Base-by-base conservation (phyloP, 1,140 invertebrate species). In the Drosophila nebulosa region DNA sequence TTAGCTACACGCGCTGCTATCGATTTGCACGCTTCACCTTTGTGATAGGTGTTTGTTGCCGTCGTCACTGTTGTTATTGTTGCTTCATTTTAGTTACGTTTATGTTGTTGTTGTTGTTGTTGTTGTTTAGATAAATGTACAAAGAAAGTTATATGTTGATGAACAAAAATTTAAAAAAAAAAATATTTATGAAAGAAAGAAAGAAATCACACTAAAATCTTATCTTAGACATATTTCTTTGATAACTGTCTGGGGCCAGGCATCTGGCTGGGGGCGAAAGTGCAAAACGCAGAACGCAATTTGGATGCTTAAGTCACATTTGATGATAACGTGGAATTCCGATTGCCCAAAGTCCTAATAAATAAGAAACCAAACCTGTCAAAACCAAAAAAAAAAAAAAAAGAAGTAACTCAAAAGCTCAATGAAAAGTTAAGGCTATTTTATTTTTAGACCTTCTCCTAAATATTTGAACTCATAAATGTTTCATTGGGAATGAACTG, bases 1-100 rank as follows among this genome's bases (percentile, higher is more conserved):
- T 85, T 85, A 85, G 81, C 66, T 63, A 77, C 80, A 85, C 80
- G 69, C 80, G 80, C 80, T 73, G 68, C 69, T 69, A 66, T 69
- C 73, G 66, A 80, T 80, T 80, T 76, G 59, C 76, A 79, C 36
- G 57, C 63, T 61, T 74, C 59, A 36, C 67, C 60, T 75, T 57
- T 75, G 42, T 68, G 71, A 74, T 74, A 74, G 71, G 30, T 46
- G 39, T 46, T 46, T 46, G 39, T 14, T 14, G 9, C 9, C 39
- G 16, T 46, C 16, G 39, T 46, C 7, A n/a, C 21, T 18, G 39
- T 46, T 21, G 39, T 46, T 46, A 16, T 46, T 46, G 39, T 46
- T 10, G 39, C 39, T 42, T 42, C 16, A 42, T 42, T 42, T 42
- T 42, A 53, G 14, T 26, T 9, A 16, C 24, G n/a, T 30, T 53